Base-by-base conservation (phyloP, 2,888 invertebrate species). In the Mimumesa dahlbomi region DNA sequence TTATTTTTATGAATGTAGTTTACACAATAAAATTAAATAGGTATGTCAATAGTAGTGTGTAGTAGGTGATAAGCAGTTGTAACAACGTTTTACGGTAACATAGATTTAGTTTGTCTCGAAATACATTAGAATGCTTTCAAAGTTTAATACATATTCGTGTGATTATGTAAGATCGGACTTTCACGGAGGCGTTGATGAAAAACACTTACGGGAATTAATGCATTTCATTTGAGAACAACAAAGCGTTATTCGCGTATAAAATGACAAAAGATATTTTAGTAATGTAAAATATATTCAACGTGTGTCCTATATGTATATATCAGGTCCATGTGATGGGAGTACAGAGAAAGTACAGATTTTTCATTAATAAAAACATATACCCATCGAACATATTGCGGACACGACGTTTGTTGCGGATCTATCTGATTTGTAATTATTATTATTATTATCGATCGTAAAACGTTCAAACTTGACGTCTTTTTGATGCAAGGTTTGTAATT, bases 191-290 rank as follows among this genome's bases (percentile, higher is more conserved):
- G n/a, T n/a, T n/a, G n/a, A n/a, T n/a, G n/a, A n/a, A n/a, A n/a
- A n/a, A n/a, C n/a, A n/a, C n/a, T 16, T 36, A 42, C 16, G 40
- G 31, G 13, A 57, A 57, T 61, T 53, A 34, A 53, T 40, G 46
- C 36, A 66, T 59, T 67, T 63, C 14, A 9, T 63, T 31, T 21
- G 67, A 49, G 14, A 45, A 36, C 36, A 14, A 31, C 11, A 49
- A 45, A 19, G 46, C 53, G 52, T 57, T 36, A 54, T 53, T 49
- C 34, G n/a, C n/a, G 40, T 50, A 34, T 13, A 36, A 40, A 45
- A 59, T 57, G 13, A 53, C 34, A 46, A 53, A n/a, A 70, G 22
- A 59, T 77, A 69, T 75, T 75, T 77, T 75, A 73, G 49, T 63
- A 77, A 63, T 63, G 34, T 66, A 46, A n/a, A n/a, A 59, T 61